Evolutionary conservation across 2,797 vertebrate genomes (phyloP), one percentile per base, ranked within the genome.

Genomic region (Champsocephalus gunnari): DNA sequence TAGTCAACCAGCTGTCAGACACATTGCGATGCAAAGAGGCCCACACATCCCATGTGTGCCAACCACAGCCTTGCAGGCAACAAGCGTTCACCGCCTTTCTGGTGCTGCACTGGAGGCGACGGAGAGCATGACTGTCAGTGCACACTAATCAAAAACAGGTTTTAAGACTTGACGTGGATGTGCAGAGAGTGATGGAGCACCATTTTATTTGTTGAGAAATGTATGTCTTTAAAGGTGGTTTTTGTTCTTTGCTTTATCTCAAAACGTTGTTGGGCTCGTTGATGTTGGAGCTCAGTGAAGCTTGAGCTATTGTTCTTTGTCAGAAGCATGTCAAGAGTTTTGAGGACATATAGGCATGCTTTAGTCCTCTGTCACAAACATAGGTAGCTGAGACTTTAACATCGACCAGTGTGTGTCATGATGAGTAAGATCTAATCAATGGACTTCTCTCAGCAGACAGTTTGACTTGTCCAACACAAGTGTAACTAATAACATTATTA

Each of bases 1-100:
- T 53, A 49, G 63, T 80, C 55, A 60, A 56, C 68, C 43, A 63
- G 68, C 57, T 84, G 77, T 83, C 77, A 81, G 71, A 78, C 50
- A 38, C 8, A 32, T 56, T 61, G 48, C 65, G 49, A 57, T 48
- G 34, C 60, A 75, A 66, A 77, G 21, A 57, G 49, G 68, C 75
- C 6, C 16, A 63, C 63, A 10, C 28, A 70, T 73, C 53, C 65
- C 49, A 53, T 45, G 65, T 71, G 65, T 66, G 28, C 55, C 59
- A 55, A 66, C 44, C 21, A 28, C 59, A 66, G 54, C 62, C 77
- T 64, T 71, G 48, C 38, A 71, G 74, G 74, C 49, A 65, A 24
- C n/a, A 32, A 63, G 24, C 51, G 49, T 68, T 55, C 47, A 43
- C 47, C 65, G 50, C 28, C 41, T 49, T 54, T 45, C 32, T 68